Percentiles rank a stretch among this genome's conserved stretches.
phyloP scores from a whole-genome alignment of 1,140 invertebrate species.

The Drosophila nebulosa region DNA sequence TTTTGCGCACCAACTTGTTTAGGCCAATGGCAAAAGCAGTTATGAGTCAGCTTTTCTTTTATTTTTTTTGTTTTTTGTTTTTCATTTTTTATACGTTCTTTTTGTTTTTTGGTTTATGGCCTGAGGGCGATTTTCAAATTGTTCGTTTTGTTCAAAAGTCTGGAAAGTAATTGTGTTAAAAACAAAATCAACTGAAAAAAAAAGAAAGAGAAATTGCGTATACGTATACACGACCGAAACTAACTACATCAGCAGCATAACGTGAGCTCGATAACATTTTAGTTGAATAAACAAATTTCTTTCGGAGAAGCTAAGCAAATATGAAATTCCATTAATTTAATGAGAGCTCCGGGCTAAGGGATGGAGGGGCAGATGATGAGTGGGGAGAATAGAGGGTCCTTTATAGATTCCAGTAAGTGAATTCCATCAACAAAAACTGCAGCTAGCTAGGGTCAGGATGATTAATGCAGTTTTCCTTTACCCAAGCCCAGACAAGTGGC shows the following conservation, averaged over 20 bases:
- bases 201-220: not conserved
- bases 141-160: slow-evolving; percentile 40
- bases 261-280: slow-evolving; percentile 58
- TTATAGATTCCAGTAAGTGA: not conserved
- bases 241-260: slow-evolving; percentile 26
- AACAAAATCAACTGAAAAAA: slow-evolving; percentile 8
- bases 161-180: slow-evolving; percentile 71
- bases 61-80: slow-evolving; percentile 28
- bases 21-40: slow-evolving; percentile 21
- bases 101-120: slow-evolving; percentile 12
- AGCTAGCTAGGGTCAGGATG: slow-evolving; percentile 43
- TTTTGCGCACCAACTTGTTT: slow-evolving; percentile 56
- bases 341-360: slow-evolving; percentile 27
- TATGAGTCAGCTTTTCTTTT: slow-evolving; percentile 67
- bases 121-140: slow-evolving; percentile 39
- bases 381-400: not conserved
- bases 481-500: not conserved
- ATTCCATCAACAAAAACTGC: slow-evolving; percentile 22
- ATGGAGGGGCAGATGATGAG: not conserved
- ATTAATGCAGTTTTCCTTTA: slow-evolving; percentile 52
- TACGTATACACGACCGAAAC: slow-evolving; percentile 1
- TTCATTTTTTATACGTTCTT: slow-evolving; percentile 13
- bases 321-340: slow-evolving; percentile 73
- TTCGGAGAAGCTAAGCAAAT: slow-evolving; percentile 46
- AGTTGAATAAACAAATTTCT: slow-evolving; percentile 56